Percentiles rank a stretch among this genome's conserved stretches.
Evolutionary conservation across 2,888 invertebrate species (phyloP).

Genomic region (Acanthosepion pharaonis): DNA sequence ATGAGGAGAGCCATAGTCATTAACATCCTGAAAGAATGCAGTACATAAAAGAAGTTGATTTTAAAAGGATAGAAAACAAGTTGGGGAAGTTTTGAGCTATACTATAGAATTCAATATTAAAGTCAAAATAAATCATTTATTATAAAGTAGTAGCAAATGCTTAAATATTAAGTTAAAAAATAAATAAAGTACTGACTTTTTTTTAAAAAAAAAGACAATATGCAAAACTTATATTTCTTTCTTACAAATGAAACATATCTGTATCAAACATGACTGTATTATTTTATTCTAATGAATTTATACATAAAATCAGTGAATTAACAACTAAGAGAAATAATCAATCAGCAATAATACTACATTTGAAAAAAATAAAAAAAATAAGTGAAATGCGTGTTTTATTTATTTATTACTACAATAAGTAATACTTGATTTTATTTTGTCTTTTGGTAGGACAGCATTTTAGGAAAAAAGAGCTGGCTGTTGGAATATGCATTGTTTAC

Average conservation of each 20-base stretch:
- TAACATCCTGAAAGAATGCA: too few relatives aligned
- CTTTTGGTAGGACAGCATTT: neutral
- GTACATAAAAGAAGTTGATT: too few relatives aligned
- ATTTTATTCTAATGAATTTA: neutral
- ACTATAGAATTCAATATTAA: too few relatives aligned
- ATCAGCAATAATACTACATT: too few relatives aligned
- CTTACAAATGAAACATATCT: neutral
- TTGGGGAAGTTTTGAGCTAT: too few relatives aligned
- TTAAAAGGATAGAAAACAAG: neutral
- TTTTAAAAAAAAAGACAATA: neutral
- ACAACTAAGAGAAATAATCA: neutral
- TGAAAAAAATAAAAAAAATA: neutral
- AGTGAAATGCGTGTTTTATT: neutral
- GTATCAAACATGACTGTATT: neutral
- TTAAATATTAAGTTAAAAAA: too few relatives aligned
- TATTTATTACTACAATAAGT: neutral
- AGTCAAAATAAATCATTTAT: too few relatives aligned
- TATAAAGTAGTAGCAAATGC: too few relatives aligned
- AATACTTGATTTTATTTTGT: neutral
- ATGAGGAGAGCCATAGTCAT: too few relatives aligned
- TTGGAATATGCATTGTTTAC: neutral
- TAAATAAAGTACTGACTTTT: neutral
- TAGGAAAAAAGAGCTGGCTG: neutral
- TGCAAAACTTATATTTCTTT: neutral
- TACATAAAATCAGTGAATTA: neutral